Percentiles rank a stretch among this genome's conserved stretches.
Evolutionary conservation across 2,113 vertebrate genomes (phyloP).

Genomic region (Amia ocellicauda): DNA sequence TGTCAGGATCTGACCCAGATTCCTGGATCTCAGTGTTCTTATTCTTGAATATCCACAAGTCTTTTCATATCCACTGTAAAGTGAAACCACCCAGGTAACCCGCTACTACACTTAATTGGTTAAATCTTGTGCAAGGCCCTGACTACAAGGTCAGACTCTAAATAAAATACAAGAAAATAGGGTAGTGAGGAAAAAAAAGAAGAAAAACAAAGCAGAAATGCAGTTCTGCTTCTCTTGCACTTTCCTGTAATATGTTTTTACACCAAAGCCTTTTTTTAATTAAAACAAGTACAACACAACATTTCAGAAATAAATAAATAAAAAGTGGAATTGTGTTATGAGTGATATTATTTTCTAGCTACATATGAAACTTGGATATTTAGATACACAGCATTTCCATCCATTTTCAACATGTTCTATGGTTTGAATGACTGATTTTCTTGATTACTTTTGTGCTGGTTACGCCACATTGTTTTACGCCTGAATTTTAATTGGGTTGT

Average conservation of each 20-base stretch:
- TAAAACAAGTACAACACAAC: neutral
- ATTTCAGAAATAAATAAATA: neutral
- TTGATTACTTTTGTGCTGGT: neutral
- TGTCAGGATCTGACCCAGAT: no score
- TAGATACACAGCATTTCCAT: neutral
- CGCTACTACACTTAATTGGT: no score
- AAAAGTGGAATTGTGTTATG: no score
- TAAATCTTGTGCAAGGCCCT: no score
- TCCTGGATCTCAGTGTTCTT: no score
- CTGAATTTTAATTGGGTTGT: neutral
- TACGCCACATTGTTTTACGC: neutral
- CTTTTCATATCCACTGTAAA: no score
- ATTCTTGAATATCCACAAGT: no score
- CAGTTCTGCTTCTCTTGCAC: neutral
- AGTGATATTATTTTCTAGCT: no score
- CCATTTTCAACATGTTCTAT: neutral
- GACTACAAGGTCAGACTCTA: no score
- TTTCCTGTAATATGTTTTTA: neutral
- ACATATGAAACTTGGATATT: neutral
- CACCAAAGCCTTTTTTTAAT: neutral
- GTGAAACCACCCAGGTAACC: no score
- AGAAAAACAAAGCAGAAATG: neutral
- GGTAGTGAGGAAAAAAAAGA: no score
- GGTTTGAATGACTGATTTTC: neutral
- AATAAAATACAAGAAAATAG: no score